Base-by-base conservation (phyloP, 2,888 invertebrate species). In the Dynastes grantii region DNA sequence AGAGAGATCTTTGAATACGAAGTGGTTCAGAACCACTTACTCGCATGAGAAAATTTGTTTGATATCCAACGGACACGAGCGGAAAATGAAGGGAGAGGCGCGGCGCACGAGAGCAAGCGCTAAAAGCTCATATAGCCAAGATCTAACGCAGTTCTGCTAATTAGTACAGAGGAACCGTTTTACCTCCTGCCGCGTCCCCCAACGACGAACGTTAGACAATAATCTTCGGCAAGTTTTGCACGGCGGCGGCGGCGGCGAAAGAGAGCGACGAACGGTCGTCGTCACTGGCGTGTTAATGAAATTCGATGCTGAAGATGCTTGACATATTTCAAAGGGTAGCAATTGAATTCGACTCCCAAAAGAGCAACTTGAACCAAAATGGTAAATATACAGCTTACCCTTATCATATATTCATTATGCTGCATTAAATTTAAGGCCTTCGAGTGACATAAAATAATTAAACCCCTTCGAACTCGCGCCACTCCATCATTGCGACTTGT, bases 401-500 rank as follows among this genome's bases (percentile, higher is more conserved):
- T 87, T 85, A 87, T 87, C 86, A 87, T 87, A 86, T 87, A 87
- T 87, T 87, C 87, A 87, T 87, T 87, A 87, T 86, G 85, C 83
- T 84, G 86, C 86, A 85, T 86, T 86, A 86, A 86, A 80, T 80
- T 80, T 78, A 77, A 77, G 71, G 77, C 40, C 68, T 68, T 61
- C 77, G 68, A 77, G 77, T 77, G 77, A 77, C 77, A 61, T 77
- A 77, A 77, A 77, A 77, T 77, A 77, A 77, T 77, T 77, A 77
- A 70, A 63, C 61, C 71, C 68, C 37, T 71, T 70, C 61, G 61
- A 71, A 71, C 49, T 49, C 29, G 13, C n/a, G 27, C 64, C 76
- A 64, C 64, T 53, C 29, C 65, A 53, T 55, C 65, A 53, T 16
- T 37, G 4, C 40, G 70, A 45, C 63, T 61, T 63, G 51, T 58